Base-by-base conservation (phyloP, 1,140 invertebrate genomes). In the Saccostrea glomerata region DNA sequence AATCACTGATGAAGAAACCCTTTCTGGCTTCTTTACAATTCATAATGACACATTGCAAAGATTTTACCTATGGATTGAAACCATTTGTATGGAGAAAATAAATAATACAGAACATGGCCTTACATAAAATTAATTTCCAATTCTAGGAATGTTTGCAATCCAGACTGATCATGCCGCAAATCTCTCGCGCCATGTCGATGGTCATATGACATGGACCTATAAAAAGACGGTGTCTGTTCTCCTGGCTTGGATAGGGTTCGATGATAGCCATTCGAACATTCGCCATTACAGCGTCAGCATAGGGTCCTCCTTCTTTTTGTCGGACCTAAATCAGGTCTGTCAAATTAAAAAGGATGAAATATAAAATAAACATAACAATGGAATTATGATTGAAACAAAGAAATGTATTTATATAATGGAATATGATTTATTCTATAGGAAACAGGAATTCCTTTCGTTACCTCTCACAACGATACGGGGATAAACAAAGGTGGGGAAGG, bases 171-270 rank as follows among this genome's bases (percentile, higher is more conserved):
- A 56, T 84, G 85, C 91, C 17, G 91, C 87, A 4, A 83, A 86
- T 25, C 63, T 90, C 17, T 23, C 63, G 6, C 82, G 70, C 25
- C 70, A 77, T 77, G 70, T 77, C 15, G 25, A 77, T 77, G 70
- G 25, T 77, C 70, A 77, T 13, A 77, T 77, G 70, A 77, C 25
- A 4, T 88, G 88, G 87, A 92, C 90, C 86, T 84, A 47, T 5
- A 91, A 88, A 86, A 86, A 58, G 12, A 63, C 12, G 20, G 66
- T 83, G 36, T 56, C 15, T 2, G 58, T 92, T 13, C 66, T 56
- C 5, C 56, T 92, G n/a, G 89, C 90, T n/a, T 92, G 91, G 91
- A 73, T 92, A 1, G 91, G 91, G 20, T 92, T 92, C 55, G 58
- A 82, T 25, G 91, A 92, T 87, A 70, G 87, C 25, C 91, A 92